These are phyloP conservation scores for Marasmarcha lunaedactyla DNA, from an alignment of 2,888 invertebrate genomes.

Conservation along the genomic window DNA sequence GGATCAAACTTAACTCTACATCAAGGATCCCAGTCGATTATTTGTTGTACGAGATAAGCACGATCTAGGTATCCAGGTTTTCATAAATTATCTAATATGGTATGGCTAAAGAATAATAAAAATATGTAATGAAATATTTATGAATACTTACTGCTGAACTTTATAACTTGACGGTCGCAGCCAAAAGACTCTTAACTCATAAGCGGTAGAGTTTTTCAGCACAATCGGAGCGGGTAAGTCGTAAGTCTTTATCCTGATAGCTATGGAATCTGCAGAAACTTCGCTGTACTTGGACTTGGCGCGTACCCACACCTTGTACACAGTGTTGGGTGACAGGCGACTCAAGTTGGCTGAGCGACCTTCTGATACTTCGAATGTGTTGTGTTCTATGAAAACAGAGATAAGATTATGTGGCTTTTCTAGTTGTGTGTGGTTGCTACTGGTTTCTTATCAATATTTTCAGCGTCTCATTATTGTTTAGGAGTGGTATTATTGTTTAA, in stretches of 20 bases:
- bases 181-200: slow-evolving; percentile 78
- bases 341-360: slow-evolving; percentile 59
- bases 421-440: no score
- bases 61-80: no score
- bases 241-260: slow-evolving; percentile 75
- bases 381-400: slow-evolving; percentile 42
- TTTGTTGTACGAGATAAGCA: no score
- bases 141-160: slow-evolving; percentile 31
- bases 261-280: slow-evolving; percentile 71
- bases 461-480: no score
- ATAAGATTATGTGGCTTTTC: not conserved
- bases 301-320: slow-evolving; percentile 80
- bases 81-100: no score
- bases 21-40: not conserved
- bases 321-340: slow-evolving; percentile 74
- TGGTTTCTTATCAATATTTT: no score
- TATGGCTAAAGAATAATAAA: no score
- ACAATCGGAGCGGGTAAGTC: slow-evolving; percentile 77
- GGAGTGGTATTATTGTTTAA: no score
- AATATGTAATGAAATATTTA: no score
- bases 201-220: slow-evolving; percentile 37
- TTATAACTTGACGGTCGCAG: slow-evolving; percentile 49
- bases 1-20: not conserved
- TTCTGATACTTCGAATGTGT: slow-evolving; percentile 46
- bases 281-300: slow-evolving; percentile 78